phyloP scores from a whole-genome alignment of 1,140 invertebrate species.

The Eumaeus atala region DNA sequence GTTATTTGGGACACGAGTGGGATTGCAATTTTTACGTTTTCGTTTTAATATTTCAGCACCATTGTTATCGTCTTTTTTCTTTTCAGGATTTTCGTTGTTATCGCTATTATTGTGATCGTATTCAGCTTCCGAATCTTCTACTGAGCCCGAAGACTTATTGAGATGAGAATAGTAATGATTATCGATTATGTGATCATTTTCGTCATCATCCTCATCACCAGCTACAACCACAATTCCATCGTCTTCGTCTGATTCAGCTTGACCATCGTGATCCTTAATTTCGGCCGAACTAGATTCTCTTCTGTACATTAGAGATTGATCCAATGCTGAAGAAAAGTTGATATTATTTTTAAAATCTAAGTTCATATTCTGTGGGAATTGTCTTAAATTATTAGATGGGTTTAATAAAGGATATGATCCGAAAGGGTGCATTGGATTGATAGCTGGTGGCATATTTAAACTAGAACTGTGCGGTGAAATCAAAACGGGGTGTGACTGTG shows the following conservation, averaged over 20 bases:
- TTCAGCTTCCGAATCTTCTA: slow-evolving; percentile 77
- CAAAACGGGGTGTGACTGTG: slow-evolving; percentile 87
- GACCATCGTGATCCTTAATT: slow-evolving; percentile 69
- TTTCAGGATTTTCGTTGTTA: slow-evolving; percentile 80
- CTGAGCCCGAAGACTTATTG: slow-evolving; percentile 54
- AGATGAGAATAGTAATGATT: slow-evolving; percentile 65
- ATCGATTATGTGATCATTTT: slow-evolving; percentile 74
- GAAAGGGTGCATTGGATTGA: slow-evolving; percentile 81
- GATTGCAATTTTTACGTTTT: slow-evolving; percentile 94
- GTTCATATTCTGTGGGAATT: slow-evolving; percentile 66
- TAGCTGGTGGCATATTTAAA: slow-evolving; percentile 73
- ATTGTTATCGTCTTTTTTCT: slow-evolving; percentile 53
- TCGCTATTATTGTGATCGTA: slow-evolving; percentile 83
- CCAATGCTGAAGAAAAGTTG: slow-evolving; percentile 51
- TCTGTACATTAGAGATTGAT: slow-evolving; percentile 56
- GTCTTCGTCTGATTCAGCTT: slow-evolving; percentile 73
- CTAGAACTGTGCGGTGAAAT: slow-evolving; percentile 81
- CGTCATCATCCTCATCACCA: slow-evolving; percentile 79
- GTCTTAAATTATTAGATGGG: slow-evolving; percentile 81
- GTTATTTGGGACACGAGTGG: slow-evolving; percentile 79
- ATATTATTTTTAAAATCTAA: slow-evolving; percentile 82
- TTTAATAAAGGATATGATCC: slow-evolving; percentile 85
- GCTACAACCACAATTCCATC: slow-evolving; percentile 79
- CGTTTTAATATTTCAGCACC: slow-evolving; percentile 76
- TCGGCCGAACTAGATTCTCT: slow-evolving; percentile 59